These are phyloP conservation scores for Pluvialis apricaria DNA, from an alignment of 2,113 vertebrate species.

Conservation along the genomic window DNA sequence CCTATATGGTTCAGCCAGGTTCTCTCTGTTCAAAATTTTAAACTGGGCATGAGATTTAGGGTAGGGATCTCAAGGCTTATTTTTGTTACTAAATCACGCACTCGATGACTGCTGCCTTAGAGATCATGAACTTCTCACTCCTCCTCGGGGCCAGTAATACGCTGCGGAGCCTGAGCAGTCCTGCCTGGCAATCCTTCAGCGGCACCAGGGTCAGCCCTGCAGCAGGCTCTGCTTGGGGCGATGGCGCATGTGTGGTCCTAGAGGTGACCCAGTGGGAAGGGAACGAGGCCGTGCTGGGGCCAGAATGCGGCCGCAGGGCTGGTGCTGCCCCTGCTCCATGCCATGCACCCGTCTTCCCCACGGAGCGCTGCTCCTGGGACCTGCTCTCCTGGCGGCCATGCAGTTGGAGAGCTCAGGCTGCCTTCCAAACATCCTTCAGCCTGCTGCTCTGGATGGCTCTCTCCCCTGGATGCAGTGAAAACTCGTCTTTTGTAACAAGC, in stretches of 20 bases:
- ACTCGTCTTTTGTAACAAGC: neutral
- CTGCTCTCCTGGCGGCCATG: fast-evolving
- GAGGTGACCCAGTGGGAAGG: neutral
- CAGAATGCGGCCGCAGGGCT: fast-evolving
- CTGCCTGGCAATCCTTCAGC: neutral
- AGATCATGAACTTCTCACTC: neutral
- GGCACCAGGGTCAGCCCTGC: neutral
- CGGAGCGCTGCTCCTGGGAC: neutral
- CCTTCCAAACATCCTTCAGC: neutral
- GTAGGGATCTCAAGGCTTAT: neutral
- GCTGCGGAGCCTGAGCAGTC: neutral
- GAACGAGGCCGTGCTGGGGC: neutral
- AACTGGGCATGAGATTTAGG: neutral
- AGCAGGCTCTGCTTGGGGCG: neutral
- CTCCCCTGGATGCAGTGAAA: neutral
- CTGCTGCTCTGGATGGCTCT: neutral
- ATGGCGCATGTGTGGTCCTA: neutral
- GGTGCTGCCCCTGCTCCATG: neutral
- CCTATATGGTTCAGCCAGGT: neutral
- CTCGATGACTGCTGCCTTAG: neutral
- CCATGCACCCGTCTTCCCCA: neutral
- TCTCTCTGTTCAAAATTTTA: neutral
- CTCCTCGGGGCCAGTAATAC: neutral
- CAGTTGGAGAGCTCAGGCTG: neutral
- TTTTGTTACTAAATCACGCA: neutral